Percentiles rank a stretch among this genome's conserved stretches.
phyloP scores from a whole-genome alignment of 2,797 vertebrate species.

The Pseudochirops corinnae region DNA sequence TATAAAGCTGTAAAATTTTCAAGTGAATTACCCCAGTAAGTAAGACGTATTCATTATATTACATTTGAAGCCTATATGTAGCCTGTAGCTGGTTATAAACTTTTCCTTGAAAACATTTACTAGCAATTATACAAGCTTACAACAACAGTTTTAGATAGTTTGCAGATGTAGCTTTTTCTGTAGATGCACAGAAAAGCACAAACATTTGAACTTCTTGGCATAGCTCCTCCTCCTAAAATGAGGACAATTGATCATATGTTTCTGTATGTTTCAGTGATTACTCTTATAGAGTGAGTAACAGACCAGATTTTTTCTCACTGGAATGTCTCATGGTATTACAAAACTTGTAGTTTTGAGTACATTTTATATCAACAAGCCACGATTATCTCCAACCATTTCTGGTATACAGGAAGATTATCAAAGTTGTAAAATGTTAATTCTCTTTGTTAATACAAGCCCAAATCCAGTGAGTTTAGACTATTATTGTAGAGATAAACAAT shows the following conservation, averaged over 20 bases:
- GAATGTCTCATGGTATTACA: background rate
- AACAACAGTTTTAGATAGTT: background rate
- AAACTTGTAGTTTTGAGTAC: background rate
- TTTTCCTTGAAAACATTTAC: background rate
- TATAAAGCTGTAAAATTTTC: background rate
- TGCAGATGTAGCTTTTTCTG: background rate
- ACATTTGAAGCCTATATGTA: background rate
- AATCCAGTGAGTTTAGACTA: background rate
- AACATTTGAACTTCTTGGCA: background rate
- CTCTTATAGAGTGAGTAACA: background rate
- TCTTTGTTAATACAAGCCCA: no score
- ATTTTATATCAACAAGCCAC: background rate
- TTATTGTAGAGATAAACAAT: background rate
- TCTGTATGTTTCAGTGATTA: background rate
- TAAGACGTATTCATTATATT: background rate
- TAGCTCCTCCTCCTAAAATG: background rate
- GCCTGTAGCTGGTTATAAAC: background rate
- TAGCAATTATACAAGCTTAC: background rate
- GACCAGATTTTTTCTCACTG: background rate
- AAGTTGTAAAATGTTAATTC: no score
- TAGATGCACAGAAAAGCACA: background rate
- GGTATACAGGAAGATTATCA: no score
- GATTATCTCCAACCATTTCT: background rate
- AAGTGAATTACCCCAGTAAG: background rate
- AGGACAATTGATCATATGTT: background rate